These are phyloP conservation scores for Agrotis exclamationis DNA, from an alignment of 2,888 invertebrate genomes.

Conservation along the genomic window DNA sequence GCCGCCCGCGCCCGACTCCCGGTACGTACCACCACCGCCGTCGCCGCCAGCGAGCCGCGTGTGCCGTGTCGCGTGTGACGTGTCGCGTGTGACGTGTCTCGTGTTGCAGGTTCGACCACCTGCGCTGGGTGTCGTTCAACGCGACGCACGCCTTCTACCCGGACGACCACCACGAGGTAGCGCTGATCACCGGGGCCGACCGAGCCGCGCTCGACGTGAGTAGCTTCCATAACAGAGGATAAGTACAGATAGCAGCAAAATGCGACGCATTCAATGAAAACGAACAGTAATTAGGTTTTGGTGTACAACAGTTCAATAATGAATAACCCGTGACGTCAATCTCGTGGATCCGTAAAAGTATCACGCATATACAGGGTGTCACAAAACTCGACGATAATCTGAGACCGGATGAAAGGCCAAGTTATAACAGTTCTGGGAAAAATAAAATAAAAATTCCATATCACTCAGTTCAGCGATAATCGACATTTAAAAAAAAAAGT, in stretches of 20 bases:
- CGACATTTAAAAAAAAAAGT: no score
- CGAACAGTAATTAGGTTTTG: neutral
- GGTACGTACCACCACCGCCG: constrained; percentile 77
- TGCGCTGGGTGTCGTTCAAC: constrained; percentile 97
- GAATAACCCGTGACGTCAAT: no score
- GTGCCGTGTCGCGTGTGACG: constrained; percentile 86
- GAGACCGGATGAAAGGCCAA: no score
- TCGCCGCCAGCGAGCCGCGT: neutral
- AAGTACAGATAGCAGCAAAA: neutral
- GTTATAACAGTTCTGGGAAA: no score
- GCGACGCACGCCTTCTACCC: constrained; percentile 95
- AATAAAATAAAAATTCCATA: no score
- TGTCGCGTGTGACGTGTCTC: constrained; percentile 81
- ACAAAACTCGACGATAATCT: no score
- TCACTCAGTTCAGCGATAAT: no score
- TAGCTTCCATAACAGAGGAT: constrained; percentile 5
- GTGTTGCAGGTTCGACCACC: constrained; percentile 93
- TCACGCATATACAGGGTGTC: no score
- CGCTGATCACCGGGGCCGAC: constrained; percentile 92
- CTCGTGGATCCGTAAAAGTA: no score
- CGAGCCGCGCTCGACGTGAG: constrained; percentile 93
- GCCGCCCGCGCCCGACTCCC: constrained; percentile 90
- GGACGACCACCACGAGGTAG: constrained; percentile 94
- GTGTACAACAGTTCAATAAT: no score
- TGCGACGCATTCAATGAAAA: no score